These are phyloP conservation scores for Diploscapter pachys DNA, from an alignment of 1,140 invertebrate species.

Conservation along the genomic window DNA sequence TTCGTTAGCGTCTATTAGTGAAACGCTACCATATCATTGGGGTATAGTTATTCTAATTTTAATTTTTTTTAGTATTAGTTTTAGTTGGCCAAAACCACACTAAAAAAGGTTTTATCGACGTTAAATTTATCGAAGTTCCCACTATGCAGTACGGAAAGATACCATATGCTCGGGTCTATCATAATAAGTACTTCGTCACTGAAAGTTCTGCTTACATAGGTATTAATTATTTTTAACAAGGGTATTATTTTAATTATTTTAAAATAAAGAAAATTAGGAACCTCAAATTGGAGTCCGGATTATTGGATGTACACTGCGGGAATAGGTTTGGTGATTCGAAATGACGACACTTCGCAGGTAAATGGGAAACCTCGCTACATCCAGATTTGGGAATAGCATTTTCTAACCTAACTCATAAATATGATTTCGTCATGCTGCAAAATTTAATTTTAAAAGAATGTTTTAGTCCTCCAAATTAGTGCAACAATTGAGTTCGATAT, in stretches of 20 bases:
- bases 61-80: conserved; percentile 16
- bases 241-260: not conserved
- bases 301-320: conserved; percentile 33
- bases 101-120: conserved; percentile 23
- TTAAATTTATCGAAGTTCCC: conserved; percentile 18
- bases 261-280: conserved; percentile 18
- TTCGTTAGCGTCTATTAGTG: conserved; percentile 21
- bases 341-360: conserved; percentile 17
- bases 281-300: conserved; percentile 32
- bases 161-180: conserved; percentile 29
- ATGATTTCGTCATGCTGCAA: not conserved
- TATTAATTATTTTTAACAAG: conserved; percentile 1
- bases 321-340: conserved; percentile 23
- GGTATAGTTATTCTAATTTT: conserved; percentile 4
- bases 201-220: conserved; percentile 33
- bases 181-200: conserved; percentile 33
- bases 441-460: not conserved
- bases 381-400: too few species aligned
- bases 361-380: too few species aligned
- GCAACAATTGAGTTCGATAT: conserved; percentile 17
- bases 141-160: conserved; percentile 25
- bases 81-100: conserved; percentile 21
- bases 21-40: conserved; percentile 21
- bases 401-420: too few species aligned
- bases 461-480: not conserved